A percentile compares a stretch with the other conserved stretches of the same genome.
phyloP scores from a whole-genome alignment of 2,888 invertebrate species.

The Epinotia nisella region DNA sequence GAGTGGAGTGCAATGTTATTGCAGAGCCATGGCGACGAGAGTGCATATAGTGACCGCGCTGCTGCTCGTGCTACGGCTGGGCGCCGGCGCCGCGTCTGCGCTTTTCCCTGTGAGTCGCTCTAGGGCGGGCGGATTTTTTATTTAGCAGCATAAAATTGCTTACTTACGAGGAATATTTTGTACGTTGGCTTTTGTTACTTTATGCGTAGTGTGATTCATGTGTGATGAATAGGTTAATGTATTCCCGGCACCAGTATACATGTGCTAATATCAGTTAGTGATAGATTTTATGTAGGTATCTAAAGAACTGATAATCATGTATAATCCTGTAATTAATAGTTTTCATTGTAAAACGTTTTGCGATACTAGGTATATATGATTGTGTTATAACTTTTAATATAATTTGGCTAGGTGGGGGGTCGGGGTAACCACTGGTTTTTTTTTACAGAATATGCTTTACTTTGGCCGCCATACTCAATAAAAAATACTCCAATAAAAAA shows the following conservation, averaged over 20 bases:
- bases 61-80: slow-evolving; percentile 75
- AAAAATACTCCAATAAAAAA: too few relatives aligned
- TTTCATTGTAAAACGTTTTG: too few relatives aligned
- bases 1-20: slow-evolving; percentile 66
- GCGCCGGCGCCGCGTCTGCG: slow-evolving; percentile 73
- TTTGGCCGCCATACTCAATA: too few relatives aligned
- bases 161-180: neutral
- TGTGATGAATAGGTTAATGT: neutral
- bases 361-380: too few relatives aligned
- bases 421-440: too few relatives aligned
- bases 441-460: too few relatives aligned
- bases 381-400: too few relatives aligned
- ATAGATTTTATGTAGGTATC: neutral
- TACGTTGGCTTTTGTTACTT: neutral
- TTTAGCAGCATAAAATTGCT: neutral
- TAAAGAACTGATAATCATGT: neutral
- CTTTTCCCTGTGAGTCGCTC: slow-evolving; percentile 79
- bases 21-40: slow-evolving; percentile 63
- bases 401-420: too few relatives aligned
- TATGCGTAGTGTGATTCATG: neutral
- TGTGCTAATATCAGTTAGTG: neutral
- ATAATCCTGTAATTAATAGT: too few relatives aligned
- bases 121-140: slow-evolving; percentile 75
- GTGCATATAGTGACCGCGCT: slow-evolving; percentile 67
- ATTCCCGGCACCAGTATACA: neutral